Evolutionary conservation across 2,113 vertebrate genomes (phyloP).

Genomic region (Campylomormyrus numenius): DNA sequence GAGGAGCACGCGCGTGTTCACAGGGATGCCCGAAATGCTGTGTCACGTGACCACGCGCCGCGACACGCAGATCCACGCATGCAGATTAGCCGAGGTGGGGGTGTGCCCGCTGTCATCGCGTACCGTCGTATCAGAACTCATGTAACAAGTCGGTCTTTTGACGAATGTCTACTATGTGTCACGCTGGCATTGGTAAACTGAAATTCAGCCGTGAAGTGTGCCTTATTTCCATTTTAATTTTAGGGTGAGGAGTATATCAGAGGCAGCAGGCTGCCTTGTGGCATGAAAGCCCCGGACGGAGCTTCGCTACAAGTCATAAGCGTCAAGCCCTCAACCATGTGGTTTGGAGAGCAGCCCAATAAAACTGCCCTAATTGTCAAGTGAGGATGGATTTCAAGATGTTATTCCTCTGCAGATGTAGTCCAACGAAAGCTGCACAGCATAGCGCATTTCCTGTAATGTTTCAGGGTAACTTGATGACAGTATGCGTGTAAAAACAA

Average conservation of each 20-base stretch:
- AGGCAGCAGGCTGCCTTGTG: conserved; percentile 78
- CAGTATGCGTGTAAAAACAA: neutral
- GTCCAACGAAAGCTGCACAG: neutral
- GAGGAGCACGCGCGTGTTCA: conserved; percentile 77
- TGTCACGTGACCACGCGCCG: conserved; percentile 76
- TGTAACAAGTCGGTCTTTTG: neutral
- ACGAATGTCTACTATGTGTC: neutral
- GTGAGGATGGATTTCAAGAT: conserved; percentile 45
- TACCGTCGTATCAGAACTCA: neutral
- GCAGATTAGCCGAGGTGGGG: conserved; percentile 75
- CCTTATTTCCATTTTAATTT: conserved; percentile 30
- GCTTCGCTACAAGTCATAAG: conserved; percentile 72
- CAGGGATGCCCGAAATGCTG: conserved; percentile 92
- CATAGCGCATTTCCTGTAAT: neutral
- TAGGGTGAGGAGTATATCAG: conserved; percentile 75
- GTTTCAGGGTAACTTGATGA: neutral
- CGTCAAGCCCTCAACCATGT: conserved; percentile 97
- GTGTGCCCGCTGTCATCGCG: neutral
- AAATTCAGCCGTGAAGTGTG: neutral
- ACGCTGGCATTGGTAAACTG: neutral
- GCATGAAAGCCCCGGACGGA: conserved; percentile 63
- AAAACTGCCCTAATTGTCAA: conserved; percentile 79
- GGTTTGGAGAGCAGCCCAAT: conserved; percentile 87
- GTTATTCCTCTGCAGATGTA: no score
- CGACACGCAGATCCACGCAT: conserved; percentile 83